A percentile compares a stretch with the other conserved stretches of the same genome.
These are phyloP conservation scores for Uromys caudimaculatus DNA, from an alignment of 2,797 vertebrate species.

Conservation along the genomic window DNA sequence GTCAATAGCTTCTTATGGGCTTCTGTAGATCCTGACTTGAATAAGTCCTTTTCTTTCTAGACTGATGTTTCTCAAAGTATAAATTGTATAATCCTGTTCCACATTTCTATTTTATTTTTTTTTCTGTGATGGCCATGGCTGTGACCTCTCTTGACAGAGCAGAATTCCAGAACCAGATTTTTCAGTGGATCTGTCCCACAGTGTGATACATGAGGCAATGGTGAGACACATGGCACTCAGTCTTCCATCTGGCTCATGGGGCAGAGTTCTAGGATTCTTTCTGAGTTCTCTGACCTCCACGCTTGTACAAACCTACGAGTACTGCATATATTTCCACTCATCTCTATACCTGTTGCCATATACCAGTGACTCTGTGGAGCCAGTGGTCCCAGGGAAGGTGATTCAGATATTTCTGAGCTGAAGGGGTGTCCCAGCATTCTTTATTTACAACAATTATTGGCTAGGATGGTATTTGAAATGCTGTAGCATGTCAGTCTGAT, in stretches of 20 bases:
- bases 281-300: too few relatives aligned
- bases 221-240: rapidly evolving
- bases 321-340: not conserved
- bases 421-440: not conserved
- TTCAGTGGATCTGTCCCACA: rapidly evolving
- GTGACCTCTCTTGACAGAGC: not conserved
- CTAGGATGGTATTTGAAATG: too few relatives aligned
- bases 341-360: too few relatives aligned
- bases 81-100: not conserved
- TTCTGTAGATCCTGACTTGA: rapidly evolving
- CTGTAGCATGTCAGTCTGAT: not conserved
- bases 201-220: too few relatives aligned
- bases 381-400: not conserved
- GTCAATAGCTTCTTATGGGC: rapidly evolving
- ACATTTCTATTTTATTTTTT: not conserved
- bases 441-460: not conserved
- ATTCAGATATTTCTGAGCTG: not conserved
- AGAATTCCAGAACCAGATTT: rapidly evolving
- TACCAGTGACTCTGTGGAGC: not conserved
- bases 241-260: not conserved
- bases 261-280: not conserved
- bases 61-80: not conserved
- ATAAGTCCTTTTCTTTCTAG: rapidly evolving
- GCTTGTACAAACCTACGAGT: rapidly evolving
- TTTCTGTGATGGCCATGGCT: not conserved